phyloP scores from a whole-genome alignment of 1,140 invertebrate genomes.

The Chlorops oryzae region DNA sequence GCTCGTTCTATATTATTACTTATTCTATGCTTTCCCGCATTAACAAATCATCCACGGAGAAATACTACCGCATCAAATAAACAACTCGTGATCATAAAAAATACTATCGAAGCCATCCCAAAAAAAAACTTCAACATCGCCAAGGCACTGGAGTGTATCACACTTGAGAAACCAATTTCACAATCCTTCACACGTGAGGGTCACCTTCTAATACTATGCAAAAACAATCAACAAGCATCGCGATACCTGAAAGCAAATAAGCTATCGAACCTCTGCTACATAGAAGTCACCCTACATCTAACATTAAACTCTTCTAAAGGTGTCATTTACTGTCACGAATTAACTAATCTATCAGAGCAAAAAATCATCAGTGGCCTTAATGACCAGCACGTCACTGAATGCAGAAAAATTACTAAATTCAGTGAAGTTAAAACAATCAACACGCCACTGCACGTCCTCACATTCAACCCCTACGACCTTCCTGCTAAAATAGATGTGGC shows the following conservation, averaged over 20 bases:
- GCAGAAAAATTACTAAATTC: constrained; percentile 6
- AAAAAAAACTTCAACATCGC: background rate
- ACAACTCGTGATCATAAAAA: constrained; percentile 3
- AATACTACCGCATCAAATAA: too few relatives aligned
- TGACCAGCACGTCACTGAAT: background rate
- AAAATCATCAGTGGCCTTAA: background rate
- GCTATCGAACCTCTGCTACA: background rate
- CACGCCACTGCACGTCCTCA: constrained; percentile 5
- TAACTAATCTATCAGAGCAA: background rate
- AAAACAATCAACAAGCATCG: background rate
- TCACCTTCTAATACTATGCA: background rate
- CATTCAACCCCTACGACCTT: constrained; percentile 1
- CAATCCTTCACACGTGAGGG: background rate
- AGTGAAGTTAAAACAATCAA: background rate
- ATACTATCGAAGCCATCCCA: background rate
- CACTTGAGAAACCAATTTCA: background rate
- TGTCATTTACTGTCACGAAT: background rate
- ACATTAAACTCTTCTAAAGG: background rate
- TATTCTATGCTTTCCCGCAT: too few relatives aligned
- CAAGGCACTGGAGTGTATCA: background rate
- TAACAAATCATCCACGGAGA: too few relatives aligned
- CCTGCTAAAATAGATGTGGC: constrained; percentile 2
- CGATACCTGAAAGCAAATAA: background rate
- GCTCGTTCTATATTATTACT: too few relatives aligned
- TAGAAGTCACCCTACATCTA: background rate